Evolutionary conservation across 1,140 invertebrate genomes (phyloP), one percentile per base, ranked within the genome.

Genomic region (Drosophila biarmipes): DNA sequence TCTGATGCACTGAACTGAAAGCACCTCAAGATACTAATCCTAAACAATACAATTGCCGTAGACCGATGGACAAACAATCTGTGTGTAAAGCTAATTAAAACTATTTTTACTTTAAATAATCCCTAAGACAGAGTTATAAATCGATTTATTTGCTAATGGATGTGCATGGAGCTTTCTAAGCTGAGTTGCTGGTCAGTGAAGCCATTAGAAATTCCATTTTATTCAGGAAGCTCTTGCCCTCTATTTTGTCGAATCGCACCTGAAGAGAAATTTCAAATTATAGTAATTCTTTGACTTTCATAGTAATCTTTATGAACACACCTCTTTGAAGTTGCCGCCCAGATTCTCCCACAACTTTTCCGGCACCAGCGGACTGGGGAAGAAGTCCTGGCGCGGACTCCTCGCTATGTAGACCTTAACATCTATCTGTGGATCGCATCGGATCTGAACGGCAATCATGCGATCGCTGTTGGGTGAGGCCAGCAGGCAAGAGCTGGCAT

Each of bases 131-230:
- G 24, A 46, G 49, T 24, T 35, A 27, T 69, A 38, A 55, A 15
- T 54, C 19, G 42, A 69, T 21, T 34, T 69, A 29, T 29, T 24
- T 48, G 14, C 40, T 73, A 54, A 6, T 40, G n/a, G 34, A 24
- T 11, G 21, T 19, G 17, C 6, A 15, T 34, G 12, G 1, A 6
- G 14, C 2, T n/a, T 43, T 52, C 77, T 45, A 91, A 45, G 84
- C 45, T 7, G 84, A 78, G 38, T 78, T 86, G 40, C 86, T 96
- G 6, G 95, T 97, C 14, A 98, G 92, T 78, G 96, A 96, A 19
- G 98, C 97, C 97, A 99, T 98, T 6, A 99, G 93, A 66, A 98
- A 94, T 94, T 99, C 98, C 95, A 99, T 98, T 94, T 99, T 99
- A 82, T 98, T 98, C 1, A 98, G 93, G 92, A 99, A 98, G 93